phyloP scores from a whole-genome alignment of 2,113 vertebrate species.

The Edolisoma coerulescens region DNA sequence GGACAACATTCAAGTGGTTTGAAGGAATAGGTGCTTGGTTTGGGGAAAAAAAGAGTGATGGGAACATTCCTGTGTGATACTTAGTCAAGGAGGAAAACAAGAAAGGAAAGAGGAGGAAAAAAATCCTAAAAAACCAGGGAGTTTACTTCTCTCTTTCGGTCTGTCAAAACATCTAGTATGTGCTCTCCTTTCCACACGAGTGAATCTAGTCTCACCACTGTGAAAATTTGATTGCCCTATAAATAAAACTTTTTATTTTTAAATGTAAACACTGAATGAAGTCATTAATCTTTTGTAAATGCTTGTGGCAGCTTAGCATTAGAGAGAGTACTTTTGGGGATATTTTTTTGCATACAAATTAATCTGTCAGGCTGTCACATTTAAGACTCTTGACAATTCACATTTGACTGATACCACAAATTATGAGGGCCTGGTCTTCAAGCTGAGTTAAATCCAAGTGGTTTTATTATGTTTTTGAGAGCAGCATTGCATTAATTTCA shows the following conservation, averaged over 20 bases:
- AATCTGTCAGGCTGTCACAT: neutral
- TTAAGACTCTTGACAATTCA: neutral
- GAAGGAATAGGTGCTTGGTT: neutral
- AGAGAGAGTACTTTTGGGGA: neutral
- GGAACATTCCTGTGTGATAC: neutral
- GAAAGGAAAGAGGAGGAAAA: neutral
- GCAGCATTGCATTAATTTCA: neutral
- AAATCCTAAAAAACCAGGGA: accelerated
- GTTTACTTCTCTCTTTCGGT: neutral
- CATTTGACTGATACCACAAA: neutral
- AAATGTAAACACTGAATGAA: neutral
- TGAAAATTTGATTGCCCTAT: conserved; percentile 22
- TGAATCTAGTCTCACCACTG: neutral
- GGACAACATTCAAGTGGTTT: neutral
- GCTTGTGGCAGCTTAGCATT: conserved; percentile 3
- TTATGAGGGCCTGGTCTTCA: neutral
- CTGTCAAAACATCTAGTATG: neutral
- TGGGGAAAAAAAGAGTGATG: neutral
- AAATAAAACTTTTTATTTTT: conserved; percentile 32
- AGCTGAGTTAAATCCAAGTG: neutral
- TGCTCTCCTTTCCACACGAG: neutral
- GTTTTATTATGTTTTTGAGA: neutral
- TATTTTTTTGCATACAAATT: neutral
- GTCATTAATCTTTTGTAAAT: conserved; percentile 33
- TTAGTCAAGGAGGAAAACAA: neutral